Base-by-base conservation (phyloP, 2,113 vertebrate species). In the Oxyruncus cristatus region DNA sequence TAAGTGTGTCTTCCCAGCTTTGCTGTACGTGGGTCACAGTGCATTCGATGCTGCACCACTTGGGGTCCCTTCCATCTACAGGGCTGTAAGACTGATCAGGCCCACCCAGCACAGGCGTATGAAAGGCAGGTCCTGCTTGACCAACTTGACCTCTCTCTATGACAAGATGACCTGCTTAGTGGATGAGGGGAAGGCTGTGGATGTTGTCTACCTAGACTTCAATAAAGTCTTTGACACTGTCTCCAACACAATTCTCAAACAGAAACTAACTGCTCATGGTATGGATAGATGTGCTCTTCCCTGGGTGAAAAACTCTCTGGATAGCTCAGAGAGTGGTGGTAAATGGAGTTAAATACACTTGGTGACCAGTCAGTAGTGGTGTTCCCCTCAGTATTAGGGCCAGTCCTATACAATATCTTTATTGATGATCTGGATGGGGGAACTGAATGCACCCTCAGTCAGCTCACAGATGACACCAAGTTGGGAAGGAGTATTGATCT, bases 131-230 rank as follows among this genome's bases (percentile, higher is more conserved):
- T 26, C 7, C 14, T 46, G 39, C 49, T 72, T 50, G 26, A 27
- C 21, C 9, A 35, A 15, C 20, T 11, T 56, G 49, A 49, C 20
- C 6, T 26, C 14, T 42, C 35, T 35, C 35, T 49, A 18, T 8
- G 4, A 30, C 35, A 79, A 42, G 24, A 17, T 32, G 10, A 47
- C 17, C 14, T 1, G 0, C 30, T 50, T 23, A 37, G 21, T 65
- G 42, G 17, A 35, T 58, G 59, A 80, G 22, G 11, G 14, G 26
- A 49, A 72, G 42, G 35, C 26, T 42, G 30, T 49, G 26, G 6
- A 12, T 56, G 58, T 11, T 72, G 6, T 41, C 41, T 35, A 42
- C 24, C 24, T n/a, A 80, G 35, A 49, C 20, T 50, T 65, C 18
- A 65, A 26, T 23, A 65, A 66, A 33, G 17, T 35, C 9, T 56